Percentiles rank a stretch among this genome's conserved stretches.
Conservation (phyloP, 1,140 invertebrate species). For the Vanessa atalanta region DNA sequence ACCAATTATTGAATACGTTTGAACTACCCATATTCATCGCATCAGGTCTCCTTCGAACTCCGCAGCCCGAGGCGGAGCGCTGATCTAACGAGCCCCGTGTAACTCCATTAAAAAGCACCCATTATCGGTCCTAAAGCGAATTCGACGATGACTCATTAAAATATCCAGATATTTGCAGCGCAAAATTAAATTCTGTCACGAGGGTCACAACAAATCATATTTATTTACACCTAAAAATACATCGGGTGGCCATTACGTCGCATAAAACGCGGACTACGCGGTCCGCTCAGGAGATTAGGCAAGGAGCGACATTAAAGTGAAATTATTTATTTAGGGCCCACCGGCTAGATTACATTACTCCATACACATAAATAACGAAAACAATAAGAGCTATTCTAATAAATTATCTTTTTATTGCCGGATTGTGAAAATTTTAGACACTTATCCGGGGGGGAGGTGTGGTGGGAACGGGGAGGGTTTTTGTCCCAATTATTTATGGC, state of each 20-base stretch:
- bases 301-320: slow-evolving; percentile 79
- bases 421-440: slow-evolving; percentile 81
- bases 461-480: slow-evolving; percentile 55
- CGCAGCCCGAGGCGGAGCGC: slow-evolving; percentile 32
- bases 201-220: slow-evolving; percentile 78
- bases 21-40: slow-evolving; percentile 1
- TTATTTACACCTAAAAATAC: slow-evolving; percentile 80
- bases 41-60: slow-evolving; percentile 25
- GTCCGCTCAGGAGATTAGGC: slow-evolving; percentile 75
- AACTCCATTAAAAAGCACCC: slow-evolving; percentile 41
- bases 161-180: slow-evolving; percentile 72
- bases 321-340: slow-evolving; percentile 80
- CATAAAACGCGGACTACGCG: slow-evolving; percentile 64
- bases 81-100: slow-evolving; percentile 32
- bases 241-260: slow-evolving; percentile 73
- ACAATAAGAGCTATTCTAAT: slow-evolving; percentile 81
- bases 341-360: slow-evolving; percentile 79
- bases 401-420: slow-evolving; percentile 81
- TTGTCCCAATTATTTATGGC: slow-evolving; percentile 79
- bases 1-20: slow-evolving; percentile 31
- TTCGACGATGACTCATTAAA: slow-evolving; percentile 69
- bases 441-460: slow-evolving; percentile 71
- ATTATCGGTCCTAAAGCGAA: slow-evolving; percentile 59
- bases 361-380: slow-evolving; percentile 81
- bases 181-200: slow-evolving; percentile 79